Base-by-base conservation (phyloP, 2,888 invertebrate genomes). In the Drosophila nigritarsus region DNA sequence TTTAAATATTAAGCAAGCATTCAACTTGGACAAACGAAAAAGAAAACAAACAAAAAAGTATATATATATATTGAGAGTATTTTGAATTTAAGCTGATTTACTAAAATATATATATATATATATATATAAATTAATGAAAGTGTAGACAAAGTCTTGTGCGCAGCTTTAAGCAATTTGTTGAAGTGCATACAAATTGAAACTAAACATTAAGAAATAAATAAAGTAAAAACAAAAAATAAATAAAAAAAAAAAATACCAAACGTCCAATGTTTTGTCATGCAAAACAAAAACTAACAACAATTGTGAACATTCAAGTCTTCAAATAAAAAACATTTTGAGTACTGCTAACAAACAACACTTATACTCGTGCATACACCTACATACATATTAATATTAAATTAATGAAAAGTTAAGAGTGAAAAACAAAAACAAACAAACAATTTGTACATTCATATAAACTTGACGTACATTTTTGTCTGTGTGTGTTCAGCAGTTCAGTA, bases 401-500 rank as follows among this genome's bases (percentile, higher is more conserved):
- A 63, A 45, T 54, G 65, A 82, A 58, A 61, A 54, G 59, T 71
- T 73, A 70, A 78, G 70, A 86, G 83, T 87, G 85, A 87, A 78
- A 75, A 61, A 45, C 15, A 24, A 45, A 15, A 34, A 65, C 61
- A 63, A 27, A 62, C 50, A 56, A 50, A 54, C 24, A 24, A 48
- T 49, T 54, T 71, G 68, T 68, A 68, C 53, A 71, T 79, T 73
- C 74, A 79, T 68, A 65, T 64, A 5, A 70, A 70, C 42, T 58
- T 65, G 50, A 64, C 65, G 66, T 79, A 79, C 66, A 70, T 66
- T 71, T 63, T 70, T 62, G 78, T 86, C 85, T 82, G 82, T 77
- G 69, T 79, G 77, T 80, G 85, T 85, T 85, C 83, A 85, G 78
- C 82, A 73, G 80, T 84, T 80, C 83, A 90, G 88, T 89, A 90